Evolutionary conservation across 1,140 invertebrate species (phyloP).

Genomic region (Chrysopa pallens): DNA sequence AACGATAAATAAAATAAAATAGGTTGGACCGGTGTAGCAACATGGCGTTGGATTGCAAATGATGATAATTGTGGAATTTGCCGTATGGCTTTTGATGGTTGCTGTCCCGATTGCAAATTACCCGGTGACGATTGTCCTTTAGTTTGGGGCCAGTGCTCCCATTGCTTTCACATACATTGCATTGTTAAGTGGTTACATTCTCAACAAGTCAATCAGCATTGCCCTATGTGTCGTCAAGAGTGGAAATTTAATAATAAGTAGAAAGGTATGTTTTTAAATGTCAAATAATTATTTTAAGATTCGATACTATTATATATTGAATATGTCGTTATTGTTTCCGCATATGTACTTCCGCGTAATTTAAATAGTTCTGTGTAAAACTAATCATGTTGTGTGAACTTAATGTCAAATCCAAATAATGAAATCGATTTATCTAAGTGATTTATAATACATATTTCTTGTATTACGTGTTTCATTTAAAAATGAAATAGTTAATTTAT

Average conservation of each 20-base stretch:
- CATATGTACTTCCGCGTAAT: no score
- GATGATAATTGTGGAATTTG: slow-evolving; percentile 99
- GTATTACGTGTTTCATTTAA: no score
- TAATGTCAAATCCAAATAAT: no score
- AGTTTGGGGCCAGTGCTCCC: slow-evolving; percentile 96
- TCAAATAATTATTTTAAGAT: no score
- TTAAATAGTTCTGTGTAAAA: no score
- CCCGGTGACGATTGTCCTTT: slow-evolving; percentile 97
- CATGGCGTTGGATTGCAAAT: slow-evolving; percentile 97
- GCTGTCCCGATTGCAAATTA: slow-evolving; percentile 95
- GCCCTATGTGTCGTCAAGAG: slow-evolving; percentile 97
- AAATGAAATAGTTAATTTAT: no score
- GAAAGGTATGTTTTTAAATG: background rate
- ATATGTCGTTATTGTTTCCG: no score
- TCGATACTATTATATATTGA: no score
- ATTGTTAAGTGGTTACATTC: slow-evolving; percentile 99
- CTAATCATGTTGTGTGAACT: no score
- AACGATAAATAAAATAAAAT: slow-evolving; percentile 3
- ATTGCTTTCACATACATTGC: slow-evolving; percentile 99
- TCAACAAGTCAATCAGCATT: slow-evolving; percentile 86
- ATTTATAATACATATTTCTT: no score
- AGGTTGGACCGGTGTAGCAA: slow-evolving; percentile 90
- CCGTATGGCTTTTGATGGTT: slow-evolving; percentile 95
- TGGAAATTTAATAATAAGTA: slow-evolving; percentile 89
- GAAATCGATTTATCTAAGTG: no score